Conservation (phyloP, 2,888 invertebrate genomes). For the Dynastes grantii region DNA sequence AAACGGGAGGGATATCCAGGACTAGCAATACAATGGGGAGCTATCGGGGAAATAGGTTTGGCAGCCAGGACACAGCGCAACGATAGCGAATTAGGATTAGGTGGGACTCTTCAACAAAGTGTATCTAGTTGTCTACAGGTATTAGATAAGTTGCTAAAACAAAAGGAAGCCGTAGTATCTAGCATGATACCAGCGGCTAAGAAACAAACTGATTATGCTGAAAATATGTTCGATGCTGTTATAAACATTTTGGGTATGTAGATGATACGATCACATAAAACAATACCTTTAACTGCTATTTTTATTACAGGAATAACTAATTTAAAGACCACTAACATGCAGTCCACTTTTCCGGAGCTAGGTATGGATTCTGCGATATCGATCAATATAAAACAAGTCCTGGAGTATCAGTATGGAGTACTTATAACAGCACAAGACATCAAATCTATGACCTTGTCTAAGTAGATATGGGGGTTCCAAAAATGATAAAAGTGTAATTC, state of each 20-base stretch:
- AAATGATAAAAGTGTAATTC: too few relatives aligned
- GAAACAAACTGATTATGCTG: too few relatives aligned
- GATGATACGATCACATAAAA: too few relatives aligned
- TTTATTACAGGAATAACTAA: not conserved
- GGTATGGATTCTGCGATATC: constrained; percentile 99
- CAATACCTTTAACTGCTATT: too few relatives aligned
- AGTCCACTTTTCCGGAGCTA: constrained; percentile 87
- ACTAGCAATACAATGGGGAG: constrained; percentile 94
- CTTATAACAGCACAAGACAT: constrained; percentile 90
- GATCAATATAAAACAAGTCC: constrained; percentile 93
- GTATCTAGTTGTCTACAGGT: constrained; percentile 72
- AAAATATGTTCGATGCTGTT: too few relatives aligned
- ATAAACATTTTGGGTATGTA: too few relatives aligned
- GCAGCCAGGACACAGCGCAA: constrained; percentile 72
- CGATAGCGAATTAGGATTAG: constrained; percentile 61
- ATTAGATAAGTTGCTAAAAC: constrained; percentile 81
- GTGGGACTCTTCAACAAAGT: constrained; percentile 42
- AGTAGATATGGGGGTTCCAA: constrained; percentile 63
- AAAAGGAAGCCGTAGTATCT: constrained; percentile 73
- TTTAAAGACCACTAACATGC: constrained; percentile 73
- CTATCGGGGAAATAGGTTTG: constrained; percentile 86
- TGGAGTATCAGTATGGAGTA: constrained; percentile 92
- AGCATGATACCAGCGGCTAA: constrained; percentile 77
- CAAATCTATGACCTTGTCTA: constrained; percentile 84
- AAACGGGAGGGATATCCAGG: constrained; percentile 81